These are phyloP conservation scores for Chrysomela aeneicollis DNA, from an alignment of 2,888 invertebrate genomes.

Conservation along the genomic window DNA sequence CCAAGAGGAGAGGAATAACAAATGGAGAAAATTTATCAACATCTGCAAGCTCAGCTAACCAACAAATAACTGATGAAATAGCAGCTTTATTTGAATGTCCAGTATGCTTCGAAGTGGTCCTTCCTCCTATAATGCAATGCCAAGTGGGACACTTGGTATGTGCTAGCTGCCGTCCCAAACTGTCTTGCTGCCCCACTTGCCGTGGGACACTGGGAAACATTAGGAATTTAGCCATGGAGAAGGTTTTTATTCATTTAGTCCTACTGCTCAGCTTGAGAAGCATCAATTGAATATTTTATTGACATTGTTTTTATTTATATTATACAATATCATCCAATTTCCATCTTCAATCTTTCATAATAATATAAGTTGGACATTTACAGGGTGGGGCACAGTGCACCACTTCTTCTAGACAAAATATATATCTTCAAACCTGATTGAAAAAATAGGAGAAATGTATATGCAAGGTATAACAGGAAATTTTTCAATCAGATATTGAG, in stretches of 20 bases:
- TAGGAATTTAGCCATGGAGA: conserved; percentile 98
- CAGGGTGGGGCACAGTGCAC: no score
- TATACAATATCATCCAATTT: no score
- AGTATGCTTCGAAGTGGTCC: conserved; percentile 98
- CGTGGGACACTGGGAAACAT: conserved; percentile 96
- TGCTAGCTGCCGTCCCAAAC: conserved; percentile 95
- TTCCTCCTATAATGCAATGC: conserved; percentile 98
- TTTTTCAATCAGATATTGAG: no score
- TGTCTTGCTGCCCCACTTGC: conserved; percentile 97
- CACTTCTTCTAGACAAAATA: no score
- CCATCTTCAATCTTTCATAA: no score
- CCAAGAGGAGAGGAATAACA: conserved; percentile 53
- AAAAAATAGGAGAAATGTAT: no score
- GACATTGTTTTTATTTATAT: no score
- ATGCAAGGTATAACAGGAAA: no score
- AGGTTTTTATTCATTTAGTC: conserved; percentile 58
- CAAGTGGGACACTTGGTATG: conserved; percentile 99
- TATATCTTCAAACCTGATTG: no score
- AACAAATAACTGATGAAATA: conserved; percentile 79
- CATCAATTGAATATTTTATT: no score
- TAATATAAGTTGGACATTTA: no score
- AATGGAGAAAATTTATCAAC: conserved; percentile 49
- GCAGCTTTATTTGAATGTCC: conserved; percentile 94
- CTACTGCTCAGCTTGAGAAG: neutral
- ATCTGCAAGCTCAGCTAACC: conserved; percentile 49